Base-by-base conservation (phyloP, 2,113 vertebrate species). In the Cervus canadensis region DNA sequence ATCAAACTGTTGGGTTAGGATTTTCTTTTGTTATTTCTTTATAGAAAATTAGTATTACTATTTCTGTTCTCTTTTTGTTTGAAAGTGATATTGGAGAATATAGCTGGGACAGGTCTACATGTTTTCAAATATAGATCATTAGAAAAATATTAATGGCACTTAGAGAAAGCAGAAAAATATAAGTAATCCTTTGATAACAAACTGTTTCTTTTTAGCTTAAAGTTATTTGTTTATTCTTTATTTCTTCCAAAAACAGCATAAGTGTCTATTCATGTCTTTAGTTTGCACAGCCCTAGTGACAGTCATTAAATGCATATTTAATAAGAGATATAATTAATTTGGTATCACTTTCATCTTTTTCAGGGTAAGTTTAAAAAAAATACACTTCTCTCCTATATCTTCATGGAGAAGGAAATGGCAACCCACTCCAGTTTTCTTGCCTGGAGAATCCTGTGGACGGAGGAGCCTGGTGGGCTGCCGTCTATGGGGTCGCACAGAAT, bases 121-220 rank as follows among this genome's bases (percentile, higher is more conserved):
- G 3, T 92, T 89, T 88, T 97, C n/a, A 85, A 97, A 57, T 59
- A 78, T 2, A 45, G 1, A 7, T 85, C n/a, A 89, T 81, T 96
- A 97, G 8, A 21, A 95, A 95, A 95, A 89, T 85, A 90, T 13
- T 16, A 40, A 62, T 88, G n/a, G 5, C n/a, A 91, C 78, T 95
- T 94, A 87, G 89, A 97, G 87, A 93, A 0, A 60, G 30, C 5
- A 64, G 13, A 59, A 82, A 45, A 71, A 57, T 45, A 40, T 33
- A 59, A 21, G 7, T 52, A 86, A 45, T 30, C 45, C 0, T 45
- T 81, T 88, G 48, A 43, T 48, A 89, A 43, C 7, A 91, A n/a
- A 12, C 15, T 74, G 25, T 59, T 64, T 11, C n/a, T 74, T 84
- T 81, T 25, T n/a, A 81, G 1, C 19, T 19, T 85, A 64, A 13